Evolutionary conservation across 2,113 vertebrate species (phyloP), one percentile per base, ranked within the genome.

Genomic region (Prinia subflava): DNA sequence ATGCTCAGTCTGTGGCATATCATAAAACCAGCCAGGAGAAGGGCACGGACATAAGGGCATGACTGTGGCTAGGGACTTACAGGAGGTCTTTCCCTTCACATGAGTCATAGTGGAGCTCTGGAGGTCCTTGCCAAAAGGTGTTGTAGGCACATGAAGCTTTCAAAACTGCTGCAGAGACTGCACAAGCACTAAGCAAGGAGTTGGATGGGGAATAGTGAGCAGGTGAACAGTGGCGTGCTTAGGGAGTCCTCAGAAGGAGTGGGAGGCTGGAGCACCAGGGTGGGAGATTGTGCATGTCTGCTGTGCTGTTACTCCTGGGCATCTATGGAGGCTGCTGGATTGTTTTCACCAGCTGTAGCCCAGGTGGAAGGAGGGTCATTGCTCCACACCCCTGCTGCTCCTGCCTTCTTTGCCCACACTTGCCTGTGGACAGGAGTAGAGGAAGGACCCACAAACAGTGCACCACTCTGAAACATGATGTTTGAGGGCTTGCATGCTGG

Each of bases 371-470:
- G 41, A 89, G 46, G 14, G 19, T 57, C 2, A 0, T 83, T 67
- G 25, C 23, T 63, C 25, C 17, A 5, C 5, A 27, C 4, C 81
- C 9, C 4, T 60, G 8, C 63, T 89, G 67, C 63, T 69, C 4
- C 81, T 89, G 59, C 17, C 44, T 42, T 59, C 33, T 74, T 55
- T 78, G 64, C n/a, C 41, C 3, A 2, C 14, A 13, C 19, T n/a
- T 87, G 46, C 27, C 14, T 76, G 57, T 6, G 5, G 39, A 20
- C 3, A 3, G 49, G 27, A 73, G 59, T 59, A 39, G 63, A 59
- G 35, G 35, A 52, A 55, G 57, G 53, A 77, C 27, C 65, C 1
- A 0, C 15, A 52, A 25, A 22, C 42, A 31, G 5, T 0, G 0
- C 22, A 80, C 19, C 8, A 4, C 39, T 13, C 9, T 21, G 11